Evolutionary conservation across 2,888 invertebrate species (phyloP).

Genomic region (Carpatolechia fugitivella): DNA sequence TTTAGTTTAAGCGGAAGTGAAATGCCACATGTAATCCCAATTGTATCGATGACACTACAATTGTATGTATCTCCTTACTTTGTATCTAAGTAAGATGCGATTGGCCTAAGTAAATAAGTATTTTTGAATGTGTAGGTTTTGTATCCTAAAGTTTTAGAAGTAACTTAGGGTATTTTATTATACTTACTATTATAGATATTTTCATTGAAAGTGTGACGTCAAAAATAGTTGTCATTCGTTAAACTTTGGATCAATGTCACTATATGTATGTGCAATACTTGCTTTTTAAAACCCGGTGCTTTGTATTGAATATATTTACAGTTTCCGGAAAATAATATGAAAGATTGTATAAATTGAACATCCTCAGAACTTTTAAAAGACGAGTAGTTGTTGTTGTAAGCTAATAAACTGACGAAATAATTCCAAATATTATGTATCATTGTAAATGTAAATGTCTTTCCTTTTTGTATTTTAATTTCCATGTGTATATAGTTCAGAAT

Average conservation of each 20-base stretch:
- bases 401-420: conserved; percentile 33
- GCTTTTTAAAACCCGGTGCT: conserved; percentile 57
- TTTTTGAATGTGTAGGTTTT: conserved; percentile 66
- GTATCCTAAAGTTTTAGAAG: conserved; percentile 54
- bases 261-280: conserved; percentile 55
- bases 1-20: conserved; percentile 59
- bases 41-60: conserved; percentile 30
- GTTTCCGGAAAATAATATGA: conserved; percentile 23
- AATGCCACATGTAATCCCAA: conserved; percentile 23
- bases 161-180: conserved; percentile 39
- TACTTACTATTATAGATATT: conserved; percentile 37
- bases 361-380: conserved; percentile 68
- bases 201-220: conserved; percentile 20
- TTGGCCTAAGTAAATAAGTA: conserved; percentile 73
- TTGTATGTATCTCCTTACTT: conserved; percentile 47
- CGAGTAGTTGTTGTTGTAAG: conserved; percentile 48
- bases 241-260: conserved; percentile 31
- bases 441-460: conserved; percentile 27
- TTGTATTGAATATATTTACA: conserved; percentile 38
- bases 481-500: conserved; percentile 55
- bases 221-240: conserved; percentile 43
- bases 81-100: conserved; percentile 45
- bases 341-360: conserved; percentile 33
- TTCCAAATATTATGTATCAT: conserved; percentile 21
- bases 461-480: conserved; percentile 40